Evolutionary conservation across 2,113 vertebrate species (phyloP).

Genomic region (Shinisaurus crocodilurus): DNA sequence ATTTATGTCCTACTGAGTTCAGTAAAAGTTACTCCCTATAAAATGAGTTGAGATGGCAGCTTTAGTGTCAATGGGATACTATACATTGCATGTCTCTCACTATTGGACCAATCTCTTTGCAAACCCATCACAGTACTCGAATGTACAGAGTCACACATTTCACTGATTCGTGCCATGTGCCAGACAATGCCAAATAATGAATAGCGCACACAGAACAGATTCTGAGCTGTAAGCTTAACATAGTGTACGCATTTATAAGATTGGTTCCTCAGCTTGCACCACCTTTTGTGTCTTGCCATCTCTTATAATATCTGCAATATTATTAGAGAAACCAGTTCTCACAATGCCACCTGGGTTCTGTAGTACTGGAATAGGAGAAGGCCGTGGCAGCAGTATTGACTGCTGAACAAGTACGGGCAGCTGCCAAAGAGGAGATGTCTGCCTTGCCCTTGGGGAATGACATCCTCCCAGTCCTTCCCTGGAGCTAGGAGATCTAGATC

Average conservation of each 20-base stretch:
- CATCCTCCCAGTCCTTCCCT: neutral
- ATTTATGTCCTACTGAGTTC: neutral
- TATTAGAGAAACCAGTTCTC: neutral
- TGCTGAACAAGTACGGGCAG: neutral
- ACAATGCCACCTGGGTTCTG: neutral
- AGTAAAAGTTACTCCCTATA: neutral
- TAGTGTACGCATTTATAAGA: too few species aligned
- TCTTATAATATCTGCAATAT: too few species aligned
- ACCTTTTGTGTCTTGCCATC: too few species aligned
- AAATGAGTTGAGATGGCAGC: neutral
- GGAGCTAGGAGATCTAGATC: neutral
- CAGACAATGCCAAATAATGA: too few species aligned
- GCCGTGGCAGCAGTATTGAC: neutral
- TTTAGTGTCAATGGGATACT: neutral
- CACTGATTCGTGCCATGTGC: too few species aligned
- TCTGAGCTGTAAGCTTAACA: too few species aligned
- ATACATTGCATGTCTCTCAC: too few species aligned
- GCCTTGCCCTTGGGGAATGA: neutral
- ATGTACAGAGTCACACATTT: too few species aligned
- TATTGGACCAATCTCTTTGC: too few species aligned
- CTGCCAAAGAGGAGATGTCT: neutral
- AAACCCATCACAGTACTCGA: too few species aligned
- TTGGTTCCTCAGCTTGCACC: too few species aligned
- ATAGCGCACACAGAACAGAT: too few species aligned
- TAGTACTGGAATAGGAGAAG: neutral